Percentiles rank a stretch among this genome's conserved stretches.
Evolutionary conservation across 2,888 invertebrate species (phyloP).

Genomic region (Drosophila multiciliata): DNA sequence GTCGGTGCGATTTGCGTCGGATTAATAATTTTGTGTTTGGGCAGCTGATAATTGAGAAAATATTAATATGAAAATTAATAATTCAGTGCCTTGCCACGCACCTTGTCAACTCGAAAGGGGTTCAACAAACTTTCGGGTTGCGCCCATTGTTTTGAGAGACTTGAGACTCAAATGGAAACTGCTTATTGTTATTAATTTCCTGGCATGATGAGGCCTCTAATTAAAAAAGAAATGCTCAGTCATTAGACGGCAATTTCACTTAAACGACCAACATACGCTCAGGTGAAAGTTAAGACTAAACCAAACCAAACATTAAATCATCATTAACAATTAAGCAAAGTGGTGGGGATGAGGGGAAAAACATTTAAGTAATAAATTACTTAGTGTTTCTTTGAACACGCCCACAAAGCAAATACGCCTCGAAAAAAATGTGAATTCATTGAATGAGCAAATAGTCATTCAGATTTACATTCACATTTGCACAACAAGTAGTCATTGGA

Average conservation of each 20-base stretch:
- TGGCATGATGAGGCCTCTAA: slow-evolving; percentile 68
- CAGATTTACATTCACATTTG: slow-evolving; percentile 25
- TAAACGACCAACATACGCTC: slow-evolving; percentile 48
- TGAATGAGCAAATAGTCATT: slow-evolving; percentile 19
- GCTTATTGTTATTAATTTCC: slow-evolving; percentile 44
- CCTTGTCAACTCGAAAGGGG: slow-evolving; percentile 46
- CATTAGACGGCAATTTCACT: slow-evolving; percentile 78
- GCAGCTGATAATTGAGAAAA: slow-evolving; percentile 26
- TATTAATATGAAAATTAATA: slow-evolving; percentile 35
- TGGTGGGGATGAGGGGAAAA: slow-evolving; percentile 30
- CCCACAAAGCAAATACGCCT: slow-evolving; percentile 48
- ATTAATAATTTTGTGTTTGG: slow-evolving; percentile 38
- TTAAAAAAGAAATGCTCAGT: slow-evolving; percentile 73
- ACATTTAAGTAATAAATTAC: slow-evolving; percentile 60
- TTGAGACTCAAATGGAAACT: slow-evolving; percentile 16
- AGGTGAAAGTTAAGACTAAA: slow-evolving; percentile 69
- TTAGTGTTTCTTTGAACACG: slow-evolving; percentile 42
- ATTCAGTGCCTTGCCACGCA: slow-evolving; percentile 48
- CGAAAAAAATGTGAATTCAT: slow-evolving; percentile 17
- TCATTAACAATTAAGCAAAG: slow-evolving; percentile 61
- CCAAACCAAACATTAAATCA: slow-evolving; percentile 55
- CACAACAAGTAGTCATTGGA: slow-evolving; percentile 12
- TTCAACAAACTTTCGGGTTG: slow-evolving; percentile 59
- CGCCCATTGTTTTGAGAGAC: slow-evolving; percentile 45
- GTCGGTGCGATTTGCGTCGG: slow-evolving; percentile 43